Evolutionary conservation across 1,140 invertebrate species (phyloP).

Genomic region (Hermatobates lingyangjiaoensis): DNA sequence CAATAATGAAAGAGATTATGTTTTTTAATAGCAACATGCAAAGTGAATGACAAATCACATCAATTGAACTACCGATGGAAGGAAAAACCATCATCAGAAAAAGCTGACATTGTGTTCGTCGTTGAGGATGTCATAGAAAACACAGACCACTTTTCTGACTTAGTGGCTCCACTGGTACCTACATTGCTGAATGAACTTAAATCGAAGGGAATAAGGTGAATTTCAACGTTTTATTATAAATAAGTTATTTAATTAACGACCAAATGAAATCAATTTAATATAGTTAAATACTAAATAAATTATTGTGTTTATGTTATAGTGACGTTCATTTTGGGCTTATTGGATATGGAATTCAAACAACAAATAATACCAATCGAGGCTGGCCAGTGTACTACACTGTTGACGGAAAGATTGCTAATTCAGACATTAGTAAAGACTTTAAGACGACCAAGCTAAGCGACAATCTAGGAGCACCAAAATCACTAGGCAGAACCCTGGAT

Average conservation of each 20-base stretch:
- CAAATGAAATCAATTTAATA: background rate
- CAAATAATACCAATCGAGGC: background rate
- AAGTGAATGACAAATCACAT: background rate
- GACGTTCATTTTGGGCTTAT: background rate
- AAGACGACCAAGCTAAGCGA: too few relatives aligned
- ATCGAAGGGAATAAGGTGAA: background rate
- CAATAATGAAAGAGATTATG: background rate
- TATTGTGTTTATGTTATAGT: background rate
- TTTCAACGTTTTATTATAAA: background rate
- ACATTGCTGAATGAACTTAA: background rate
- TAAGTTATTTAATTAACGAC: background rate
- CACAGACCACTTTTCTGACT: background rate
- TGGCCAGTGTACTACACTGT: background rate
- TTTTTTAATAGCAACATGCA: background rate
- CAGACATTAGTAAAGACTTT: too few relatives aligned
- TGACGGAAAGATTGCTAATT: background rate
- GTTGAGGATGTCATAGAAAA: background rate
- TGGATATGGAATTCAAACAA: too few relatives aligned
- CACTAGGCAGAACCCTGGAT: too few relatives aligned
- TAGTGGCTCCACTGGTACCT: background rate
- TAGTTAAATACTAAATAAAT: background rate
- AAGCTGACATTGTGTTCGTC: background rate
- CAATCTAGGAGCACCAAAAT: too few relatives aligned
- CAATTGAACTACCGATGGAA: background rate
- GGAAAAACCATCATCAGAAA: background rate